phyloP scores from a whole-genome alignment of 2,113 vertebrate species.

The Zingel zingel region DNA sequence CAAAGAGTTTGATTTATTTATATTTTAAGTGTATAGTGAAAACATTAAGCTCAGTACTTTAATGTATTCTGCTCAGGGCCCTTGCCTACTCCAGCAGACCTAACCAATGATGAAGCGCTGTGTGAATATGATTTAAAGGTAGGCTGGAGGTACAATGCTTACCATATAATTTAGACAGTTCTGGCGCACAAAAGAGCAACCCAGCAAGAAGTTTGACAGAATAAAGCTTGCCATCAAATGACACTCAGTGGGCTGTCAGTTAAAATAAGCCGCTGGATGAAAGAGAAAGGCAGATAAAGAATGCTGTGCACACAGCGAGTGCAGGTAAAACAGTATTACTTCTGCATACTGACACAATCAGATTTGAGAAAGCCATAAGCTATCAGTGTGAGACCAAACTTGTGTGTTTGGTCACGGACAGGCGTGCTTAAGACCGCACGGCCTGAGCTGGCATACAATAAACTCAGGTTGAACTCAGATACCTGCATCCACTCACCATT shows the following conservation, averaged over 20 bases:
- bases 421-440: neutral
- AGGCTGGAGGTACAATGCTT: constrained; percentile 60
- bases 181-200: constrained; percentile 59
- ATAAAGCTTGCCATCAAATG: constrained; percentile 66
- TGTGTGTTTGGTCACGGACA: constrained; percentile 15
- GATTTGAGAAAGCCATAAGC: constrained; percentile 33
- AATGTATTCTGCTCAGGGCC: constrained; percentile 63
- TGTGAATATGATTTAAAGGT: constrained; percentile 61
- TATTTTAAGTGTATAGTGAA: constrained; percentile 27
- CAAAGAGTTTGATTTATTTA: constrained; percentile 44
- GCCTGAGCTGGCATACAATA: constrained; percentile 8
- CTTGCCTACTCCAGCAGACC: constrained; percentile 57
- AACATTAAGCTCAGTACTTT: constrained; percentile 38
- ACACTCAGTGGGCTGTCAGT: constrained; percentile 65
- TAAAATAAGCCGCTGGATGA: constrained; percentile 64
- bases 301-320: constrained; percentile 37
- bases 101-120: constrained; percentile 61
- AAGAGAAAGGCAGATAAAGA: constrained; percentile 49
- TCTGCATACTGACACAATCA: constrained; percentile 48
- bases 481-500: neutral
- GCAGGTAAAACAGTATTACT: constrained; percentile 51
- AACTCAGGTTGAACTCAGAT: constrained; percentile 8
- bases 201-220: constrained; percentile 52
- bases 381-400: neutral
- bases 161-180: constrained; percentile 69